A percentile compares a stretch with the other conserved stretches of the same genome.
These are phyloP conservation scores for Poecile atricapillus DNA, from an alignment of 2,113 vertebrate genomes.

Conservation along the genomic window DNA sequence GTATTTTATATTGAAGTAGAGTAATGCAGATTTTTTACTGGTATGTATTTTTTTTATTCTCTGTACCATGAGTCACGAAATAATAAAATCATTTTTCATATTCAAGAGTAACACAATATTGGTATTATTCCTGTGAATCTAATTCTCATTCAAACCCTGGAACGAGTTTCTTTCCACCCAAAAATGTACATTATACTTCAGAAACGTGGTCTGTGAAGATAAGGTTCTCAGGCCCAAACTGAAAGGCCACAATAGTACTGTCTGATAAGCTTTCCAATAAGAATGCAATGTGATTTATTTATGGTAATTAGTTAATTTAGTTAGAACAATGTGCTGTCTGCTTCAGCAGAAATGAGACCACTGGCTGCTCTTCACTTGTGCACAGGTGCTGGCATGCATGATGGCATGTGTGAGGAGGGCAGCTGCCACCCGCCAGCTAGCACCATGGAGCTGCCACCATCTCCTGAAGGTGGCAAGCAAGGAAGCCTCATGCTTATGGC, in stretches of 20 bases:
- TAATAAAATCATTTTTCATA: not conserved
- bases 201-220: not conserved
- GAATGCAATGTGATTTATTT: constrained; percentile 7
- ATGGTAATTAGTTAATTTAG: constrained; percentile 31
- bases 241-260: not conserved
- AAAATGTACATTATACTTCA: not conserved
- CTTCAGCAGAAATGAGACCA: not conserved
- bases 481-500: not conserved
- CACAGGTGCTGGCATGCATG: rapidly evolving
- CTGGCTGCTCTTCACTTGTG: not conserved
- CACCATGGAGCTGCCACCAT: not conserved
- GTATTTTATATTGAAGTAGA: not conserved
- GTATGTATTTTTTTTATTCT: not conserved
- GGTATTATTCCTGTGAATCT: not conserved
- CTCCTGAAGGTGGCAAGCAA: rapidly evolving
- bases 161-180: not conserved
- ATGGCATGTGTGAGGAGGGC: not conserved
- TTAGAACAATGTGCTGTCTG: not conserved
- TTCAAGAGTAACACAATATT: not conserved
- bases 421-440: not conserved
- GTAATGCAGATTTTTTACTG: not conserved
- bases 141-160: not conserved
- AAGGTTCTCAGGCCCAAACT: not conserved
- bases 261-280: constrained; percentile 1
- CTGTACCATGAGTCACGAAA: not conserved